These are phyloP conservation scores for Sceliomorpha sp. DNA, from an alignment of 2,888 invertebrate species.

Conservation along the genomic window DNA sequence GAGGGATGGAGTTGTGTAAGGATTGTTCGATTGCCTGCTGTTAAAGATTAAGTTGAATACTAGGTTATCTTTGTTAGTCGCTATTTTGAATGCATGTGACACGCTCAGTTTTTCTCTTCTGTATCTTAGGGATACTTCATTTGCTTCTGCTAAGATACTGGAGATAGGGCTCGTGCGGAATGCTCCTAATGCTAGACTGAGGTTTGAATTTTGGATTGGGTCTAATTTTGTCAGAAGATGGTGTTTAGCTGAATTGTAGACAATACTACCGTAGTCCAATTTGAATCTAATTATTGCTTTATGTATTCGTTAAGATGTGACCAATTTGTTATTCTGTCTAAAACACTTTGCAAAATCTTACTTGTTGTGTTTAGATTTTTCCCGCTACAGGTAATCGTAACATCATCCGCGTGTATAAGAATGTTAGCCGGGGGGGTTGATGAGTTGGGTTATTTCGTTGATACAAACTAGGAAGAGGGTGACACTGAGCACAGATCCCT, in stretches of 20 bases:
- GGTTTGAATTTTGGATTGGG: too few relatives aligned
- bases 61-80: neutral
- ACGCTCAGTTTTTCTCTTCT: slow-evolving; percentile 7
- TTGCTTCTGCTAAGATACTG: slow-evolving; percentile 3
- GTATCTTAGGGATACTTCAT: neutral
- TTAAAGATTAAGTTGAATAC: neutral
- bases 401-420: too few relatives aligned
- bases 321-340: neutral
- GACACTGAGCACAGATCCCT: too few relatives aligned
- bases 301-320: neutral
- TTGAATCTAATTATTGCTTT: neutral
- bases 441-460: too few relatives aligned
- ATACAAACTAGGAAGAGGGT: too few relatives aligned
- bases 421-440: too few relatives aligned
- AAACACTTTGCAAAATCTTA: neutral
- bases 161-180: slow-evolving; percentile 5
- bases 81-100: slow-evolving; percentile 5
- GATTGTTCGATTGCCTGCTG: neutral
- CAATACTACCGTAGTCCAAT: slow-evolving; percentile 2
- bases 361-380: neutral
- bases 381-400: neutral
- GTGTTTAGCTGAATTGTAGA: slow-evolving; percentile 4
- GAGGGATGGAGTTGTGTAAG: neutral
- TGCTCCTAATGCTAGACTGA: too few relatives aligned
- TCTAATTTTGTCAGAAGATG: too few relatives aligned